Base-by-base conservation (phyloP, 2,797 vertebrate species). In the Sebastes matsubarae region DNA sequence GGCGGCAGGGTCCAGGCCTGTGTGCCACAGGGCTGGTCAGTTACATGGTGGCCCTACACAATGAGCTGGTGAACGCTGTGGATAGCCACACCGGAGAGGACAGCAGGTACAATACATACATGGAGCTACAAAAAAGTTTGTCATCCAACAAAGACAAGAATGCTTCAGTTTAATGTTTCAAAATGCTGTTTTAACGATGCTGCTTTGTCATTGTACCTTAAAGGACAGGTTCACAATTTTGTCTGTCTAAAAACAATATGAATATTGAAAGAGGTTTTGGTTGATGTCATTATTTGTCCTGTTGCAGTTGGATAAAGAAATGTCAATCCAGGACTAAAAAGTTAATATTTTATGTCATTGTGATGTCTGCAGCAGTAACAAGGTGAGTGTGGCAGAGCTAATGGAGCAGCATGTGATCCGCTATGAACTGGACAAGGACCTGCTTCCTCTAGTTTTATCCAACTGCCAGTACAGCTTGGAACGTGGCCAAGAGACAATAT, bases 391-490 rank as follows among this genome's bases (percentile, higher is more conserved):
- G 1, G 86, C 73, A 0, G 97, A 98, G 78, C 92, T 98, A 52
- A 87, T 94, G 0, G 96, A 97, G 79, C 91, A 97, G 81, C 97
- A 98, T 2, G 88, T 98, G 79, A 96, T 98, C 88, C 90, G 86
- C n/a, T 98, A 97, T 0, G 97, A 98, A 13, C 77, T 95, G 8
- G 96, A 97, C 72, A 96, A 91, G 34, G 97, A 98, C 46, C 83
- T 98, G 86, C 72, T 94, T 25, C 97, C 97, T 0, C 91, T 98
- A 81, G 94, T 98, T 72, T 89, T 97, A 20, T 96, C 97, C 24
- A 97, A 97, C 94, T 97, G 97, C 82, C 97, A 98, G 89, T 98
- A 98, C 91, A 96, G 90, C 27, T 93, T 98, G 89, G 96, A 96
- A 76, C 93, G 91, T 3, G 97, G 97, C 25, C 91, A 92, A 8